phyloP scores from a whole-genome alignment of 2,797 vertebrate genomes.

The Leucoraja ocellata region DNA sequence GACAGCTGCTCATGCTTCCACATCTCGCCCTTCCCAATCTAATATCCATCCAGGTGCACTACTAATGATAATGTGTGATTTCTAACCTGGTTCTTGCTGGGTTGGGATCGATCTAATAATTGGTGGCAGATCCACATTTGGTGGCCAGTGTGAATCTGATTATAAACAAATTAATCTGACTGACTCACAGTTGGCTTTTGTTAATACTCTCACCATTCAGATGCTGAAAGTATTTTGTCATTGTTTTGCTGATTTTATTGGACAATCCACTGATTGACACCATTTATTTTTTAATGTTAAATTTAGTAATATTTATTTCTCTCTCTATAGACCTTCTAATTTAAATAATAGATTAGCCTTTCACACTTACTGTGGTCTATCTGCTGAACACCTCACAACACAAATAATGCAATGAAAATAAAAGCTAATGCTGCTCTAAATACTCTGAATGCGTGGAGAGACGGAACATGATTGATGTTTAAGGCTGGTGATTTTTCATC shows the following conservation, averaged over 20 bases:
- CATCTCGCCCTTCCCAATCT: not conserved
- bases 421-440: too few relatives aligned
- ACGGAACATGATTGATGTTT: too few relatives aligned
- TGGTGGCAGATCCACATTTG: not conserved
- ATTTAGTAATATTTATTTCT: not conserved
- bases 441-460: too few relatives aligned
- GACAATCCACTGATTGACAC: not conserved
- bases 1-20: too few relatives aligned
- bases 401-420: not conserved
- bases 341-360: not conserved
- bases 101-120: not conserved
- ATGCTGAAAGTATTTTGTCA: not conserved
- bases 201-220: not conserved
- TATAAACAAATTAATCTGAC: not conserved
- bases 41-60: not conserved
- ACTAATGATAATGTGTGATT: not conserved
- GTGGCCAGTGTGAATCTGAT: not conserved
- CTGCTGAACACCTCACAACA: not conserved
- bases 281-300: too few relatives aligned
- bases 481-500: too few relatives aligned
- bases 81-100: not conserved
- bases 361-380: not conserved
- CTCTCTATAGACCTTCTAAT: not conserved
- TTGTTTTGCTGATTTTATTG: not conserved
- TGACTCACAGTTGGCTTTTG: not conserved